phyloP scores from a whole-genome alignment of 1,140 invertebrate genomes.

The Zaprionus ghesquierei region DNA sequence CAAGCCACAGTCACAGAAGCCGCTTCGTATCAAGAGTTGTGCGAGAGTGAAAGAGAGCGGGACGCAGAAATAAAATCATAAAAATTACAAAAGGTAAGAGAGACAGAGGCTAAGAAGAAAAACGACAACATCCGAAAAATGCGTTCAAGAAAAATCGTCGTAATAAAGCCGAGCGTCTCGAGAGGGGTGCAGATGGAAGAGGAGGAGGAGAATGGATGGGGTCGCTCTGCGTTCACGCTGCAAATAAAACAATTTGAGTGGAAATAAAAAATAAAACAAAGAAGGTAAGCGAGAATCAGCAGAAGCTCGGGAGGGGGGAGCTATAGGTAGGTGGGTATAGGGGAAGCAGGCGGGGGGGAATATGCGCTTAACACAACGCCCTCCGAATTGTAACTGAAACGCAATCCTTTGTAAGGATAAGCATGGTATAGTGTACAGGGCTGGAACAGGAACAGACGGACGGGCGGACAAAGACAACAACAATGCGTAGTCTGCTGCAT shows the following conservation, averaged over 20 bases:
- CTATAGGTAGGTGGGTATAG: neutral
- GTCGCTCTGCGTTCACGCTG: conserved; percentile 1
- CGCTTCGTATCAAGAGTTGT: conserved; percentile 50
- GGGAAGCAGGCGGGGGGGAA: conserved; percentile 11
- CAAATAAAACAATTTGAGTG: conserved; percentile 81
- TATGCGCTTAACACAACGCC: conserved; percentile 63
- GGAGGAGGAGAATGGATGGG: too few species aligned
- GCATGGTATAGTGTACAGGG: neutral
- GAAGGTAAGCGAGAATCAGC: neutral
- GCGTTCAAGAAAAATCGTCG: conserved; percentile 77
- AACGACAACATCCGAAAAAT: conserved; percentile 66
- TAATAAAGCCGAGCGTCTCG: conserved; percentile 71
- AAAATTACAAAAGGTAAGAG: conserved; percentile 77
- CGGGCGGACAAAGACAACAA: conserved; percentile 33
- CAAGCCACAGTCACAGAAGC: conserved; percentile 19
- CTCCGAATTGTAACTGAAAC: conserved; percentile 65
- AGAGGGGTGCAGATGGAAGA: neutral
- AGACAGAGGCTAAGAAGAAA: conserved; percentile 41
- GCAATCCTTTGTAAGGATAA: conserved; percentile 68
- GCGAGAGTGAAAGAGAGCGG: conserved; percentile 6
- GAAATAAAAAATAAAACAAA: conserved; percentile 78
- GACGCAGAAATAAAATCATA: conserved; percentile 79
- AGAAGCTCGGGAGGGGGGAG: neutral
- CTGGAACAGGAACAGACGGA: conserved; percentile 23
- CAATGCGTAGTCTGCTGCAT: neutral